Base-by-base conservation (phyloP, 1,140 invertebrate species). In the Holcopasites calliopsidis region DNA sequence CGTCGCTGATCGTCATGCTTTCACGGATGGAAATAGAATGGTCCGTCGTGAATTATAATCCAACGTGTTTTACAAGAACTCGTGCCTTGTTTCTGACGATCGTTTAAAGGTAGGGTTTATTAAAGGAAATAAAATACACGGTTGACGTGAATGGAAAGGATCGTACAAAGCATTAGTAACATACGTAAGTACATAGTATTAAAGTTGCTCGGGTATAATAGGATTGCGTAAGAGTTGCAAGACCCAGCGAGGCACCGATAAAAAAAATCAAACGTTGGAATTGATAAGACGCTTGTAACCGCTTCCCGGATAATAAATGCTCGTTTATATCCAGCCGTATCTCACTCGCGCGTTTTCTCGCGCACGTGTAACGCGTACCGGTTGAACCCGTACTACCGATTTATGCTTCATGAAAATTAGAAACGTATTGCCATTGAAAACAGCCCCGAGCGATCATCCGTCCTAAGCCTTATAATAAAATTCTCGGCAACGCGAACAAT, bases 11-110 rank as follows among this genome's bases (percentile, higher is more conserved):
- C n/a, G 5, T 64, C 40, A 47, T 10, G n/a, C 33, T 1, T 3
- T n/a, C 26, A 10, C n/a, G 23, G 10, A 57, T 44, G 55, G 26
- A 55, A 55, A 65, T 73, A 65, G 65, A 73, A 38, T 52, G 50
- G 58, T 47, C 40, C 60, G 76, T 58, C 79, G 44, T 23, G 64
- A 7, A 35, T 68, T 65, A 61, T 82, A 82, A 82, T 82, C 78
- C 79, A 23, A n/a, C 42, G 42, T 69, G 44, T 82, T 77, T 57
- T 61, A 82, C 75, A 73, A 42, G 35, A 42, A 16, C 11, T 1
- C 21, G 2, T 10, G n/a, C 28, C n/a, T 54, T 11, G 33, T 23
- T 49, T 1, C 16, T n/a, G 10, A 21, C 11, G 40, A 58, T 58
- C 6, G 28, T 1, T 7, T 5, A 8, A 6, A 40, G 7, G 11